Conservation (phyloP, 2,113 vertebrate genomes). For the Sphaerodactylus townsendi region DNA sequence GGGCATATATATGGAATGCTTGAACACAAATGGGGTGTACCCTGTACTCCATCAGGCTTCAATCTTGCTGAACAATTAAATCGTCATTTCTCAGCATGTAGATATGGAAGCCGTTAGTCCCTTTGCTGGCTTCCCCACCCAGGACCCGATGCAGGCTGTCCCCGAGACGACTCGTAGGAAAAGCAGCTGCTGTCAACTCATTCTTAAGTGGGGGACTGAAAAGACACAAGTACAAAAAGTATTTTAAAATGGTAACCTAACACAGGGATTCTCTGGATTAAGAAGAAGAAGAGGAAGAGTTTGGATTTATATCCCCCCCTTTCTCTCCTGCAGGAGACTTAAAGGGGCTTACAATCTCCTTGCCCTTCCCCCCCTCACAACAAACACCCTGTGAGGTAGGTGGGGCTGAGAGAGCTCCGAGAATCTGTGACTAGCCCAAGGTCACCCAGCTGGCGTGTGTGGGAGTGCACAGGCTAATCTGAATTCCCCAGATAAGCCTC, state of each 20-base stretch:
- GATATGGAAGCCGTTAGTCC: neutral
- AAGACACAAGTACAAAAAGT: conserved; percentile 44
- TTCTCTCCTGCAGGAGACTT: too few species aligned
- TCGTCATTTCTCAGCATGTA: neutral
- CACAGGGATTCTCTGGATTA: conserved; percentile 20
- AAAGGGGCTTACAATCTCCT: too few species aligned
- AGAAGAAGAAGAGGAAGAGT: too few species aligned
- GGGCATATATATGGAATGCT: neutral
- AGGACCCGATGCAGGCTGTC: neutral
- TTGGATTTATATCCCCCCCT: too few species aligned
- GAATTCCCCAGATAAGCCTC: too few species aligned
- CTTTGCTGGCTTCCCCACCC: neutral
- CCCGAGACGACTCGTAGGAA: neutral
- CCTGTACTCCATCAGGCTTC: neutral
- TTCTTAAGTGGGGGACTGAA: conserved; percentile 24
- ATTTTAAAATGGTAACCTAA: conserved; percentile 53
- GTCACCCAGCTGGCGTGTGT: too few species aligned
- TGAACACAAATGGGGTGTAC: too few species aligned
- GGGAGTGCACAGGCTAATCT: too few species aligned
- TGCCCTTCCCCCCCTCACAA: too few species aligned
- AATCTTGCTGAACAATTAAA: neutral
- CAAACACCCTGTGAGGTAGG: too few species aligned
- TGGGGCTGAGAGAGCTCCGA: too few species aligned
- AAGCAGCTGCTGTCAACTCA: neutral
- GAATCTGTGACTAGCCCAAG: too few species aligned